Evolutionary conservation across 1,140 invertebrate species (phyloP), one percentile per base, ranked within the genome.

Genomic region (Oedothorax gibbosus): DNA sequence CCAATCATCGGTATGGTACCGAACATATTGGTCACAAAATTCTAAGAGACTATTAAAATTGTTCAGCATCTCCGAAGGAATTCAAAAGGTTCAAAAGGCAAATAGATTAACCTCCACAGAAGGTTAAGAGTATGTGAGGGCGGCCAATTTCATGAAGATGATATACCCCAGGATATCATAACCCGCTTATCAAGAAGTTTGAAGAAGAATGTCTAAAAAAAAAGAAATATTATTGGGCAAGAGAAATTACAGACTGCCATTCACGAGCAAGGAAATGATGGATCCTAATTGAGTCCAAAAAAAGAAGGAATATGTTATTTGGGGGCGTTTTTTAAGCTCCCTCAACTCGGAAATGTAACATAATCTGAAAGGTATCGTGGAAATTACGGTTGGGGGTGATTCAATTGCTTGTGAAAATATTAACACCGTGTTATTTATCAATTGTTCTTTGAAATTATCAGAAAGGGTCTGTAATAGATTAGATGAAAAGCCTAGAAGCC

Each of bases 1-100:
- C 1, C 1, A 35, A 35, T 35, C 35, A 35, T 35, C 5, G 5
- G 35, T 35, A 5, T 35, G 35, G 5, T 35, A 35, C 35, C 35
- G 5, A 35, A 35, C 35, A 35, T 35, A 35, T 35, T 35, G 35
- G 35, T 35, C 35, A 35, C 35, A 35, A 35, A 35, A 62, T 62
- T 62, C 57, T 6, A 12, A 3, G 57, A 15, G 18, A 62, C 57
- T 6, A 15, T 15, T 62, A 3, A 62, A 62, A 62, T 15, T 62
- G 12, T 6, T 6, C 6, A 18, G 18, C 57, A 62, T 62, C 57
- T 62, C 12, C 57, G n/a, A 10, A 75, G 72, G 51, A 35, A 75
- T 75, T 75, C 72, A 56, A 57, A 20, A 57, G 50, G 72, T 57
- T 75, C 54, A 57, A 75, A 75, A 75, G 72, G 72, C 72, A 75